A percentile compares a stretch with the other conserved stretches of the same genome.
phyloP scores from a whole-genome alignment of 1,140 invertebrate genomes.

The Anthonomus grandis region DNA sequence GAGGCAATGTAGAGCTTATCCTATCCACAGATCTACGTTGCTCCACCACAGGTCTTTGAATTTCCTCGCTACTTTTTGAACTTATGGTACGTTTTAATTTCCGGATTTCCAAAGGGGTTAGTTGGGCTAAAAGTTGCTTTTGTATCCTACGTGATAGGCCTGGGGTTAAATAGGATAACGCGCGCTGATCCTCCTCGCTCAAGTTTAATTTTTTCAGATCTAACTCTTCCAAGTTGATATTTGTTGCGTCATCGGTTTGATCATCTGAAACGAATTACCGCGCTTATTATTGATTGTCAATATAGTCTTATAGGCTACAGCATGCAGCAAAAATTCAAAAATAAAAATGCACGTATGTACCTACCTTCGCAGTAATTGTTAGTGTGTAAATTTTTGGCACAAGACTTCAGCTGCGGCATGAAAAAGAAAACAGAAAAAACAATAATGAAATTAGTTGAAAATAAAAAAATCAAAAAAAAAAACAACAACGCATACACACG shows the following conservation, averaged over 20 bases:
- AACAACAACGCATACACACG: conserved; percentile 12
- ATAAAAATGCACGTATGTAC: conserved; percentile 30
- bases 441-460: conserved; percentile 42
- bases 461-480: conserved; percentile 24
- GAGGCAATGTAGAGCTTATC: conserved; percentile 34
- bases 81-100: conserved; percentile 61
- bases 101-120: conserved; percentile 59
- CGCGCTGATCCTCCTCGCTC: conserved; percentile 61
- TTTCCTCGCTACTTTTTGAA: conserved; percentile 44
- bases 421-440: conserved; percentile 42
- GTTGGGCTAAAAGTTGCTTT: conserved; percentile 60
- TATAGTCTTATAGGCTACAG: conserved; percentile 3
- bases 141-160: conserved; percentile 61
- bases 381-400: conserved; percentile 46
- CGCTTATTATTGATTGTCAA: not conserved
- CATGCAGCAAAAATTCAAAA: conserved; percentile 3
- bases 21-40: conserved; percentile 27
- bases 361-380: conserved; percentile 36
- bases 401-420: conserved; percentile 46
- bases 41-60: conserved; percentile 11
- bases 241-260: conserved; percentile 42
- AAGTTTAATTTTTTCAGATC: conserved; percentile 62
- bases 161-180: conserved; percentile 62
- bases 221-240: conserved; percentile 60
- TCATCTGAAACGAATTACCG: not conserved